Conservation (phyloP, 2,113 vertebrate genomes). For the Salvelinus namaycush region DNA sequence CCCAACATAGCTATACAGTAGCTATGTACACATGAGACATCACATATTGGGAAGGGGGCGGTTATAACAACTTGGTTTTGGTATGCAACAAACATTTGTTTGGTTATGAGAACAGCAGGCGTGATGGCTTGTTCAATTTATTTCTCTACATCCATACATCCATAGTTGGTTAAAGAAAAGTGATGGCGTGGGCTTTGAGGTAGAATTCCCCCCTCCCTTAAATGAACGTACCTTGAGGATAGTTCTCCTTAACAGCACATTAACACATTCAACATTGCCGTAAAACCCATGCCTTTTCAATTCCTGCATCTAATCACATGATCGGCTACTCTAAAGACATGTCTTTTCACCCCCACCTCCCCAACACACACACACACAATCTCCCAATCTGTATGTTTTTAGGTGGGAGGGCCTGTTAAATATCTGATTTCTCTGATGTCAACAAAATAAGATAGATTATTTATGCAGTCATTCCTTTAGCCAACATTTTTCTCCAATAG, state of each 20-base stretch:
- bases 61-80: too few relatives aligned
- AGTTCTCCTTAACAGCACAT: background rate
- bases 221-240: background rate
- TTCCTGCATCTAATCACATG: background rate
- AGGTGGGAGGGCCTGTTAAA: background rate
- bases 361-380: background rate
- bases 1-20: too few relatives aligned
- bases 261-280: background rate
- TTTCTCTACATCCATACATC: too few relatives aligned
- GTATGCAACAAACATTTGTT: too few relatives aligned
- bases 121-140: background rate
- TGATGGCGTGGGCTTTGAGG: background rate
- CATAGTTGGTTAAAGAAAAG: background rate
- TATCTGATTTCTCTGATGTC: background rate
- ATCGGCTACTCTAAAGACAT: background rate
- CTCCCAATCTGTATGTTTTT: background rate
- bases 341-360: background rate
- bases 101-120: too few relatives aligned
- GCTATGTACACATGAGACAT: background rate
- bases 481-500: background rate
- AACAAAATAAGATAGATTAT: background rate
- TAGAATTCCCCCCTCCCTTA: background rate
- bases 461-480: too few relatives aligned
- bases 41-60: background rate
- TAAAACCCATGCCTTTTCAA: background rate